phyloP scores from a whole-genome alignment of 2,888 invertebrate species.

The Cloeon dipterum region DNA sequence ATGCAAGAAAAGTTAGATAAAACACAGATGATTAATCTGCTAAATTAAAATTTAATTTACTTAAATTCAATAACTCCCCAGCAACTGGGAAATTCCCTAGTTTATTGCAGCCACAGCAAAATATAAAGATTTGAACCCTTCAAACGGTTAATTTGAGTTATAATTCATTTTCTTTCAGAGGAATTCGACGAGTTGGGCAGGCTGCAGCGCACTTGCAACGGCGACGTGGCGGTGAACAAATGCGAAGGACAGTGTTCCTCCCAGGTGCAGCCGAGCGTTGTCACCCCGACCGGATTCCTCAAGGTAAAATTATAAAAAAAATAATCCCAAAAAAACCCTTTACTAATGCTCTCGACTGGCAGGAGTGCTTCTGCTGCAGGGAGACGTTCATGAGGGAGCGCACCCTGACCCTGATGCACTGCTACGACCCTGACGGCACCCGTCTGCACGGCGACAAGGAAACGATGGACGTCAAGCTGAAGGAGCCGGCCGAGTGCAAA shows the following conservation, averaged over 20 bases:
- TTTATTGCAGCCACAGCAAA: not conserved
- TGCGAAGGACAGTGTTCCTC: constrained; percentile 85
- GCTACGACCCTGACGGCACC: constrained; percentile 71
- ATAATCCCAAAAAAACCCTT: too few species aligned
- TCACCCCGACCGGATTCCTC: constrained; percentile 67
- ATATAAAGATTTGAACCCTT: not conserved
- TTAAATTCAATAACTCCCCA: too few species aligned
- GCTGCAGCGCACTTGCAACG: constrained; percentile 65
- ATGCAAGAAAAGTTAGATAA: too few species aligned
- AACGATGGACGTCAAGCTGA: constrained; percentile 57
- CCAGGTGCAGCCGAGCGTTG: constrained; percentile 77
- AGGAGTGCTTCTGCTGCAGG: constrained; percentile 84
- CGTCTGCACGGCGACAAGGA: constrained; percentile 43
- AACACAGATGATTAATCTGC: too few species aligned
- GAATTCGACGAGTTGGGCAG: constrained; percentile 74
- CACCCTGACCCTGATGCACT: constrained; percentile 54
- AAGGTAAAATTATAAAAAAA: too few species aligned
- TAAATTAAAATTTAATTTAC: too few species aligned
- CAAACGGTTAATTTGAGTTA: too few species aligned
- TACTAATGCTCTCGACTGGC: constrained; percentile 11
- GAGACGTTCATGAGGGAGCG: constrained; percentile 68
- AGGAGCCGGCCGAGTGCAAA: constrained; percentile 74
- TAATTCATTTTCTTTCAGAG: constrained; percentile 26
- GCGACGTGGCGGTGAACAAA: constrained; percentile 74
- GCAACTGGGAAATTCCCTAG: too few species aligned